These are phyloP conservation scores for Callospermophilus lateralis DNA, from an alignment of 2,113 vertebrate genomes.

Conservation along the genomic window DNA sequence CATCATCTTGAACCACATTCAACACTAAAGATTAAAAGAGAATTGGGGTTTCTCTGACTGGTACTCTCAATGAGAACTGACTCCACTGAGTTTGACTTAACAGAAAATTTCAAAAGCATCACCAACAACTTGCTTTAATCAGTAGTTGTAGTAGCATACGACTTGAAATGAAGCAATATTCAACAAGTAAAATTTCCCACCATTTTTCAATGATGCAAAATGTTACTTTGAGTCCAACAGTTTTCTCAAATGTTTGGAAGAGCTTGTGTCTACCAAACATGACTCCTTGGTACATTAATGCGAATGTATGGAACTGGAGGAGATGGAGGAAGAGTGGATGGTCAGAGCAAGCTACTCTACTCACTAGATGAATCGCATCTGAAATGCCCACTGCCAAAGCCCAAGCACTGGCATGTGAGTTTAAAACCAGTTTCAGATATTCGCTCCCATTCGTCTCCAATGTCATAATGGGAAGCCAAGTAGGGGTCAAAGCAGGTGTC, in stretches of 20 bases:
- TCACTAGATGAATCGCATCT: conserved; percentile 99
- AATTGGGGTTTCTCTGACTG: background rate
- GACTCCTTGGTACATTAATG: background rate
- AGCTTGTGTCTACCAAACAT: conserved; percentile 72
- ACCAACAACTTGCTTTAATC: background rate
- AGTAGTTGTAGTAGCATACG: background rate
- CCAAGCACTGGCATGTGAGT: conserved; percentile 97
- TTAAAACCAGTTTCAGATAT: conserved; percentile 98
- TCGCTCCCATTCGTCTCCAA: conserved; percentile 98
- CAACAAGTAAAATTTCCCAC: conserved; percentile 84
- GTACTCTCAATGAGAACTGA: background rate
- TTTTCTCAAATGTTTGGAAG: conserved; percentile 78
- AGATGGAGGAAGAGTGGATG: background rate
- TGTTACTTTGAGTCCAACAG: conserved; percentile 57
- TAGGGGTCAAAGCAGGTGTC: conserved; percentile 97
- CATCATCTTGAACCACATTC: background rate
- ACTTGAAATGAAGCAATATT: conserved; percentile 65
- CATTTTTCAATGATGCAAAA: conserved; percentile 85
- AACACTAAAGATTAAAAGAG: conserved; percentile 2
- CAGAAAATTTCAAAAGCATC: background rate
- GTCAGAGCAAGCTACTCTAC: conserved; percentile 90
- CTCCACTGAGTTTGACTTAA: background rate
- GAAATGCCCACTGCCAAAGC: conserved; percentile 98
- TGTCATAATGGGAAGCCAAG: conserved; percentile 93
- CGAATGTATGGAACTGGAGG: background rate